A percentile compares a stretch with the other conserved stretches of the same genome.
Conservation (phyloP, 2,113 vertebrate species). For the Triplophysa siluroides region DNA sequence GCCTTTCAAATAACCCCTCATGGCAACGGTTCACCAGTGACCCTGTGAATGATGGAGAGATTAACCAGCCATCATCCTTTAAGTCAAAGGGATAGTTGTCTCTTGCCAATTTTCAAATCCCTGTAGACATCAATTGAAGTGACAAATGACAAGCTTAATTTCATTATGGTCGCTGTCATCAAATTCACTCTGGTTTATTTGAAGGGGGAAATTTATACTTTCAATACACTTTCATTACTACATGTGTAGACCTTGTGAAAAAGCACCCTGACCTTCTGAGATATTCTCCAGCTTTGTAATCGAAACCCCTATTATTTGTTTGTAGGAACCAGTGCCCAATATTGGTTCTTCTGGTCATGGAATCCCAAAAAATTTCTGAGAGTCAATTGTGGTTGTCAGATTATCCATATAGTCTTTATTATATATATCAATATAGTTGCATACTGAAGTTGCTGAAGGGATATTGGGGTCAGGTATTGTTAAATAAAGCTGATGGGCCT, state of each 20-base stretch:
- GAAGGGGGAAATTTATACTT: conserved; percentile 6
- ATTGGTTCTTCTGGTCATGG: background rate
- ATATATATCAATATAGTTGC: too few relatives aligned
- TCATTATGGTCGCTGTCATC: background rate
- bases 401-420: background rate
- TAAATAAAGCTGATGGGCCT: background rate
- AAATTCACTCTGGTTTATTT: conserved; percentile 7
- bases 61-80: conserved; percentile 32
- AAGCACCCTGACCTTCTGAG: background rate
- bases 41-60: conserved; percentile 21
- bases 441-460: background rate
- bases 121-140: conserved; percentile 7
- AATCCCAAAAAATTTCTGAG: background rate
- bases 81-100: background rate
- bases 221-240: background rate
- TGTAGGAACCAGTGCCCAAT: background rate
- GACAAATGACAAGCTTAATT: conserved; percentile 27
- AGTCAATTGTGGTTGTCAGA: background rate
- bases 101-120: conserved; percentile 17
- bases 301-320: background rate
- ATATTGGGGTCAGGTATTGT: background rate
- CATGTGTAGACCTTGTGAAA: background rate
- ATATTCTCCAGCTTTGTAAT: background rate
- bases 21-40: conserved; percentile 12
- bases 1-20: conserved; percentile 1